Base-by-base conservation (phyloP, 2,888 invertebrate species). In the Drosophila imparisetae region DNA sequence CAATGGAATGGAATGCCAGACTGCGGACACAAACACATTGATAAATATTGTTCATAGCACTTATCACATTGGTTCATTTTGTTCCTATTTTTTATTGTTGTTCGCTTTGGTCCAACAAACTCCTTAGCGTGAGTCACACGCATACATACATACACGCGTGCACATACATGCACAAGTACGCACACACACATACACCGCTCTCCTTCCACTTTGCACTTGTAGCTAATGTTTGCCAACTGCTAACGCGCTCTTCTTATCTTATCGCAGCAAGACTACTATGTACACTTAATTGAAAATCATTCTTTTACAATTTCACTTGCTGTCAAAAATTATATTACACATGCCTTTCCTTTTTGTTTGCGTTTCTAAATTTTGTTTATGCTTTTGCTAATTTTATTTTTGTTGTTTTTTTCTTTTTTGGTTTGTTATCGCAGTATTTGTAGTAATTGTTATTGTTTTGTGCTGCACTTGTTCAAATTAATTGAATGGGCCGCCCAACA, bases 381-480 rank as follows among this genome's bases (percentile, higher is more conserved):
- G 79, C 64, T 75, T 21, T 59, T 50, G 52, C 59, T 40, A 29
- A 29, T 58, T 61, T 70, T 58, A 24, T 55, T 52, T 32, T 55
- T 54, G 53, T 54, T 57, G 8, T 8, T 8, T 38, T 38, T 38
- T 18, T 8, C 4, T 15, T 11, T 6, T 36, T 36, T 36, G 5
- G 36, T 50, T 66, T 48, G 61, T 60, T 74, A 60, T 74, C 74
- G 67, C 65, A 57, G 53, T 75, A 72, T 75, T 79, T 60, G 69
- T 81, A 72, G 72, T 75, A 72, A 78, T 86, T 81, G 81, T 83
- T 88, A 66, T 88, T 78, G 74, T 88, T 84, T 86, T 75, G 69
- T 63, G 75, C 73, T 89, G 87, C 86, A 86, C 86, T 86, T 89
- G 86, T 85, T 86, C 81, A 86, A 86, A 83, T 83, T 83, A 83